A percentile compares a stretch with the other conserved stretches of the same genome.
These are phyloP conservation scores for Agapornis canus DNA, from an alignment of 2,797 vertebrate species.

Conservation along the genomic window DNA sequence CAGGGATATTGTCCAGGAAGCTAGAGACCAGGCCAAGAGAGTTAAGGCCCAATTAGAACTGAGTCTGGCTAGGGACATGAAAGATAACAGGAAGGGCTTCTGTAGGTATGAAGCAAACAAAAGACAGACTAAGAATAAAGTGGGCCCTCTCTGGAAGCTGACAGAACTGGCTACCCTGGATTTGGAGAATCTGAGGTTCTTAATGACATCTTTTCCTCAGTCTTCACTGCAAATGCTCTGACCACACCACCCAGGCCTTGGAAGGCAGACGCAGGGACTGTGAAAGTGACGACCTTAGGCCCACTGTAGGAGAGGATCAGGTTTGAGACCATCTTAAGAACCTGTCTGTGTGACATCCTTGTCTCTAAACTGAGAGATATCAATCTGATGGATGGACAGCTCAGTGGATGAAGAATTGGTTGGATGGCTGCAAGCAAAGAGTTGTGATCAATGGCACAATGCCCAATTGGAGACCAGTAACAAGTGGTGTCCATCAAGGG, in stretches of 20 bases:
- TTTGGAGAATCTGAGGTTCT: background rate
- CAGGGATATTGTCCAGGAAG: background rate
- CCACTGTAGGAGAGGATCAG: too few relatives aligned
- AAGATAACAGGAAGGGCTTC: background rate
- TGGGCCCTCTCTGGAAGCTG: background rate
- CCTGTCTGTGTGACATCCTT: too few relatives aligned
- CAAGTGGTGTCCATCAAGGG: background rate
- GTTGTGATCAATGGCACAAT: background rate
- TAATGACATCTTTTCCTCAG: background rate
- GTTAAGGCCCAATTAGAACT: background rate
- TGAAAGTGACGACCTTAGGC: background rate
- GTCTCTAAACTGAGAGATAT: too few relatives aligned
- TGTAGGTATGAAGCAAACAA: background rate
- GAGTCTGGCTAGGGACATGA: background rate
- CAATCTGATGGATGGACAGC: background rate
- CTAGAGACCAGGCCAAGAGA: background rate
- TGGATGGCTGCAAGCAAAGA: background rate
- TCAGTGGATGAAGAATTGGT: background rate
- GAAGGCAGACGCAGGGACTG: background rate
- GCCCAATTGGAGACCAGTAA: background rate
- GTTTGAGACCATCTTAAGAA: background rate
- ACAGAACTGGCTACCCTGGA: background rate
- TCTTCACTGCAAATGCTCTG: background rate
- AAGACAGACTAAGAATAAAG: background rate
- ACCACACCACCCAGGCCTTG: background rate